Evolutionary conservation across 2,888 invertebrate species (phyloP), one percentile per base, ranked within the genome.

Genomic region (Tinea pellionella): DNA sequence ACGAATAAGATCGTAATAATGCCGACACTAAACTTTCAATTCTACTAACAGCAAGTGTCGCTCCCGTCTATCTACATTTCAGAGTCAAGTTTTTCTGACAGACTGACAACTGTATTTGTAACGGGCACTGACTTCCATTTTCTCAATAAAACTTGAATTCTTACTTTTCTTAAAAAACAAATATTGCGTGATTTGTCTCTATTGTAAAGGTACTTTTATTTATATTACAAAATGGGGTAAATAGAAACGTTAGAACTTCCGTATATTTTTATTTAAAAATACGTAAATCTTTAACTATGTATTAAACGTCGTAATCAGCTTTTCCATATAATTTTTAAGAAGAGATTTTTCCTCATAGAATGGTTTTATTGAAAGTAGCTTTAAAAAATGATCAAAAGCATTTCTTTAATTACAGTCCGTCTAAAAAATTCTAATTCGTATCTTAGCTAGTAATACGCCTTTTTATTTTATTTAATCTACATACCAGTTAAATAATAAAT

Each of bases 41-140:
- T 47, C 16, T 9, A 15, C 47, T 47, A 47, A 47, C 15, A 37
- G 37, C 37, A 37, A 37, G 37, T 47, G 47, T 47, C 15, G 16
- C 13, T n/a, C 15, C 16, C 13, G 47, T 47, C 47, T 47, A 47
- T n/a, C 15, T 47, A 18, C 53, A 53, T 53, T 24, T 53, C 16
- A 53, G 8, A 2, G 57, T 57, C 57, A 57, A 32, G 32, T 57
- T 16, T 47, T 57, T 30, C 32, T 57, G 57, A 32, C 57, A 57
- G 32, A 13, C 32, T 55, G 55, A 55, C 55, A 55, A 24, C 55
- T 55, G 55, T 55, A 24, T 55, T 55, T 55, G 55, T 55, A 55
- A 55, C 55, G 19, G n/a, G 7, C 19, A 55, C 8, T 24, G 4
- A 29, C 55, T 19, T 55, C 55, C 55, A 55, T 55, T 55, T 55